Conservation (phyloP, 2,888 invertebrate species). For the Notodonta dromedarius region DNA sequence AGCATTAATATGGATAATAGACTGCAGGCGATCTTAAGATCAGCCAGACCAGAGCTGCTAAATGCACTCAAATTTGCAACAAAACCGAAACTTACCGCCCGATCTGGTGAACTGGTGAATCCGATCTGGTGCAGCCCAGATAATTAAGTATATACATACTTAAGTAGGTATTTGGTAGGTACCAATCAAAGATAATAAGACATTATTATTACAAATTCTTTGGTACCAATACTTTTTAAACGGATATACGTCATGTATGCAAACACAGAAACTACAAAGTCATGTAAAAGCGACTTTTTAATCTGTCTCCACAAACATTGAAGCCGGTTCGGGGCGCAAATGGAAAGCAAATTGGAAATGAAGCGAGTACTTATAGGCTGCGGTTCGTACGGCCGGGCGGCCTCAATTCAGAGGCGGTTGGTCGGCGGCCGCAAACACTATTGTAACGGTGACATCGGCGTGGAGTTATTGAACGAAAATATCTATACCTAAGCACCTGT, state of each 20-base stretch:
- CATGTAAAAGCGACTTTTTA: slow-evolving; percentile 47
- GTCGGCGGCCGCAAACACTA: slow-evolving; percentile 26
- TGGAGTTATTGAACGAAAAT: slow-evolving; percentile 36
- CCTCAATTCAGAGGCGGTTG: slow-evolving; percentile 38
- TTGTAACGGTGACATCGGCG: slow-evolving; percentile 49
- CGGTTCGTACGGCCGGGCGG: slow-evolving; percentile 42
- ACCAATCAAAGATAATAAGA: no score
- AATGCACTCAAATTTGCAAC: no score
- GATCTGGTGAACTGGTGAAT: no score
- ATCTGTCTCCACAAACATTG: slow-evolving; percentile 53
- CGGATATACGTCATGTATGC: slow-evolving; percentile 6
- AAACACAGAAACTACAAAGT: slow-evolving; percentile 31
- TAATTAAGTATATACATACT: no score
- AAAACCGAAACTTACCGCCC: no score
- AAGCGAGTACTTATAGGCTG: slow-evolving; percentile 40
- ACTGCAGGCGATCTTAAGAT: no score
- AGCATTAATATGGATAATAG: no score
- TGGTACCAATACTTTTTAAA: no score
- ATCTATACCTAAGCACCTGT: slow-evolving; percentile 15
- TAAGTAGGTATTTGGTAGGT: no score
- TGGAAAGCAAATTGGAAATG: slow-evolving; percentile 68
- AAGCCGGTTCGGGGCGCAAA: slow-evolving; percentile 40
- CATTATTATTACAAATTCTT: no score
- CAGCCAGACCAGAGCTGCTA: no score
- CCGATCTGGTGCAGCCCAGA: no score